Percentiles rank a stretch among this genome's conserved stretches.
Evolutionary conservation across 2,888 invertebrate genomes (phyloP).

Genomic region (Prosapia bicincta): DNA sequence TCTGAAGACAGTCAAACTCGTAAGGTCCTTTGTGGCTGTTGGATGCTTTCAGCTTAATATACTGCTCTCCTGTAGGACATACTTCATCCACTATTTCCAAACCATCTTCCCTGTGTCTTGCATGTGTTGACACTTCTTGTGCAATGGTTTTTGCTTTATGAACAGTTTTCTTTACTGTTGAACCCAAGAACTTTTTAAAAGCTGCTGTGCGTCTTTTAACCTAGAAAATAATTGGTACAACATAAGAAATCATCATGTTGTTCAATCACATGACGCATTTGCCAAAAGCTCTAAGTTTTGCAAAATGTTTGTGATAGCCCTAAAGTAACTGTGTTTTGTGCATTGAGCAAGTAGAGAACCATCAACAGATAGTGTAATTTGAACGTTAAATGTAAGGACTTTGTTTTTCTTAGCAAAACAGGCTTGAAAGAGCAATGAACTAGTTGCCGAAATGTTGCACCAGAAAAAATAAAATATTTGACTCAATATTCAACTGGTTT

Average conservation of each 20-base stretch:
- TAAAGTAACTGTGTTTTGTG: neutral
- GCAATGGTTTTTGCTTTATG: constrained; percentile 81
- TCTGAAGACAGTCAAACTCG: constrained; percentile 89
- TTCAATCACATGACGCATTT: no score
- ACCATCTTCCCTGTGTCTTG: constrained; percentile 82
- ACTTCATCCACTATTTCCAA: constrained; percentile 63
- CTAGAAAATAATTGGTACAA: constrained; percentile 4
- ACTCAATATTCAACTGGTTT: no score
- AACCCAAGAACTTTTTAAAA: constrained; percentile 78
- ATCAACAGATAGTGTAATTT: no score
- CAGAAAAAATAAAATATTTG: no score
- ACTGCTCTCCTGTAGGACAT: constrained; percentile 58
- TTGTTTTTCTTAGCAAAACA: no score
- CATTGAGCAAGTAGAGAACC: no score
- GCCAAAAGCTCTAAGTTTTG: no score
- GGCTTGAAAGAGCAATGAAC: no score
- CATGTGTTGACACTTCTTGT: constrained; percentile 53
- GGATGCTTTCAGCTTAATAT: constrained; percentile 88
- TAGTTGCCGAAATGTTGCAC: no score
- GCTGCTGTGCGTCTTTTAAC: constrained; percentile 50
- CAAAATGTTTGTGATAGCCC: neutral
- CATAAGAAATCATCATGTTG: no score
- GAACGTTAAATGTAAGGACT: no score
- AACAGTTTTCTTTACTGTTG: constrained; percentile 87
- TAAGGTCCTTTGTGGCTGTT: constrained; percentile 96